phyloP scores from a whole-genome alignment of 2,888 invertebrate species.

The Mechanitis mazaeus region DNA sequence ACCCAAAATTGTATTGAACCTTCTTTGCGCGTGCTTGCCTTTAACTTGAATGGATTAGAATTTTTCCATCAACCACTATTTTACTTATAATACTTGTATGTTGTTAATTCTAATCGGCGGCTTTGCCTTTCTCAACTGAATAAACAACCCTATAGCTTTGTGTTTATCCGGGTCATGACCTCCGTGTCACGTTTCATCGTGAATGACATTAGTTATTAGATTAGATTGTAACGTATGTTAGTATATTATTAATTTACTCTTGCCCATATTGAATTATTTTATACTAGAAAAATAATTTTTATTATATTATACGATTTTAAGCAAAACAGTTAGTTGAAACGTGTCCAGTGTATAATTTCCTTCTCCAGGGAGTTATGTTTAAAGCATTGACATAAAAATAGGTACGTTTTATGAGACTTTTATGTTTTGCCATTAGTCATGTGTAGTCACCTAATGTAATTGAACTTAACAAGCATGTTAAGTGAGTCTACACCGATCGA shows the following conservation, averaged over 20 bases:
- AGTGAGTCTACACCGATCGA: slow-evolving; percentile 30
- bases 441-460: slow-evolving; percentile 27
- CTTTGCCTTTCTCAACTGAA: slow-evolving; percentile 1
- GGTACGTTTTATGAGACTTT: slow-evolving; percentile 18
- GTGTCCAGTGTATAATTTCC: slow-evolving; percentile 10
- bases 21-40: background rate
- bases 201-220: slow-evolving; percentile 2
- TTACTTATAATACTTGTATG: background rate
- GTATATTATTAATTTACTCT: background rate
- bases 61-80: slow-evolving; percentile 1
- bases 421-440: slow-evolving; percentile 25
- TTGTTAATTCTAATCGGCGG: background rate
- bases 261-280: background rate
- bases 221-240: background rate
- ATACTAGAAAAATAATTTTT: background rate
- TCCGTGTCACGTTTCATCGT: slow-evolving; percentile 7
- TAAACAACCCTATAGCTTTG: slow-evolving; percentile 6
- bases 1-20: background rate
- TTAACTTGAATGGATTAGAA: background rate
- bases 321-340: background rate
- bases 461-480: slow-evolving; percentile 28
- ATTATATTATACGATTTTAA: background rate
- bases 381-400: slow-evolving; percentile 26
- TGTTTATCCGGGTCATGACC: slow-evolving; percentile 6
- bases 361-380: slow-evolving; percentile 19